Evolutionary conservation across 2,113 vertebrate species (phyloP), one percentile per base, ranked within the genome.

Genomic region (Bombycilla garrulus): DNA sequence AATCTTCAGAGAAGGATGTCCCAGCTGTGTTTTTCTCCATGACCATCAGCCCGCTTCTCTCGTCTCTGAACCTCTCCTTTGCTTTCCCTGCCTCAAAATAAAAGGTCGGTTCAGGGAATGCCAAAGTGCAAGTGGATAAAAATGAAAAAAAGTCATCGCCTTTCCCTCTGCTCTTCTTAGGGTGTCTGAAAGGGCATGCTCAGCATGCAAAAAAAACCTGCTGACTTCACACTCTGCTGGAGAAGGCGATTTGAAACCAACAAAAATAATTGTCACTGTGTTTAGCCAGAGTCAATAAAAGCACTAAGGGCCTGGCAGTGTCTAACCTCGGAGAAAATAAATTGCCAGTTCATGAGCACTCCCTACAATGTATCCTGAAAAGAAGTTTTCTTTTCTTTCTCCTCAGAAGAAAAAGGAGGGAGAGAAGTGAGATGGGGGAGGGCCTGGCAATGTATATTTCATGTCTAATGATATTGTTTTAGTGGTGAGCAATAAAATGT

Each of bases 241-340:
- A 96, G 90, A 81, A 96, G 84, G 91, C 0, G n/a, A 94, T 94
- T 90, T 74, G 92, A 94, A 94, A 97, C 95, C 95, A 96, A 97
- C 96, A 95, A 94, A 96, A 96, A 96, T 96, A 96, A 95, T 94
- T 95, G 95, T 93, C 73, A 74, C 95, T 90, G 82, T 95, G 95
- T 95, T 96, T 95, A 96, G 94, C 95, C 96, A 96, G 96, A 97
- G 95, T 97, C 96, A 96, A 97, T 97, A 97, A 95, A 94, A 94
- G 90, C 82, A 88, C 85, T 90, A 86, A 95, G 91, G 92, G 38
- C 62, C 96, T 97, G 96, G 95, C 96, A 95, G 28, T 56, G 96
- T 96, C 94, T 93, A 88, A 92, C 82, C 22, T 57, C 50, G 60
- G 54, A 90, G 81, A 94, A 96, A 96, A 96, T 92, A 96, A 93